A percentile compares a stretch with the other conserved stretches of the same genome.
Conservation (phyloP, 2,797 vertebrate species). For the Smutsia temminckii region DNA sequence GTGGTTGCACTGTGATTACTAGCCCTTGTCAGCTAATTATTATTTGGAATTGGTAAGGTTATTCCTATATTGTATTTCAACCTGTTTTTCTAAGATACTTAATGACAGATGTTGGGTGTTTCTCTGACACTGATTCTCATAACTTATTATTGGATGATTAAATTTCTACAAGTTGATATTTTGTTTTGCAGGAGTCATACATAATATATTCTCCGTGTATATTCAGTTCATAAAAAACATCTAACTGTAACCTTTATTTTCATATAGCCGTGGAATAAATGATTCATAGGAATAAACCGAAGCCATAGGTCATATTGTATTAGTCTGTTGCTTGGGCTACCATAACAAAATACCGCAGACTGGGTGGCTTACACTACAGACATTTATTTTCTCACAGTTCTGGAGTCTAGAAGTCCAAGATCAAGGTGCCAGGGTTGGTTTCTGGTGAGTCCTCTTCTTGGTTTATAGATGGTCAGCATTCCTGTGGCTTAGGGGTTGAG, state of each 20-base stretch:
- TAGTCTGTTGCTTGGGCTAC: background rate
- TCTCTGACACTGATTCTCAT: slow-evolving; percentile 49
- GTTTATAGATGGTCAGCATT: background rate
- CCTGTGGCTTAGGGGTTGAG: background rate
- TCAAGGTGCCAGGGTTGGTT: background rate
- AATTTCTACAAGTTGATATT: slow-evolving; percentile 62
- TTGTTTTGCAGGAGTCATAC: slow-evolving; percentile 49
- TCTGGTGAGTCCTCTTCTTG: background rate
- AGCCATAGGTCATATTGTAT: background rate
- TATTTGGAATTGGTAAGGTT: slow-evolving; percentile 66
- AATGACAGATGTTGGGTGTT: slow-evolving; percentile 51
- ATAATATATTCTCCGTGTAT: slow-evolving; percentile 37
- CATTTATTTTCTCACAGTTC: slow-evolving; percentile 22
- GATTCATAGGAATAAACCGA: background rate
- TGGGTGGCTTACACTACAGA: background rate
- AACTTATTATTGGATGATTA: slow-evolving; percentile 68
- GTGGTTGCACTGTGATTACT: slow-evolving; percentile 63
- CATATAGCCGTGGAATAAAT: slow-evolving; percentile 7
- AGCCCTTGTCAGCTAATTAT: slow-evolving; percentile 67
- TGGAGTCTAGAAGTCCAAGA: background rate
- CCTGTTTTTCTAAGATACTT: slow-evolving; percentile 29
- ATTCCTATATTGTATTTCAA: slow-evolving; percentile 41
- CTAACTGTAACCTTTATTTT: slow-evolving; percentile 37
- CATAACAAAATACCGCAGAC: background rate
- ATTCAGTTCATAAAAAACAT: slow-evolving; percentile 37